Base-by-base conservation (phyloP, 2,113 vertebrate species). In the Carollia perspicillata region DNA sequence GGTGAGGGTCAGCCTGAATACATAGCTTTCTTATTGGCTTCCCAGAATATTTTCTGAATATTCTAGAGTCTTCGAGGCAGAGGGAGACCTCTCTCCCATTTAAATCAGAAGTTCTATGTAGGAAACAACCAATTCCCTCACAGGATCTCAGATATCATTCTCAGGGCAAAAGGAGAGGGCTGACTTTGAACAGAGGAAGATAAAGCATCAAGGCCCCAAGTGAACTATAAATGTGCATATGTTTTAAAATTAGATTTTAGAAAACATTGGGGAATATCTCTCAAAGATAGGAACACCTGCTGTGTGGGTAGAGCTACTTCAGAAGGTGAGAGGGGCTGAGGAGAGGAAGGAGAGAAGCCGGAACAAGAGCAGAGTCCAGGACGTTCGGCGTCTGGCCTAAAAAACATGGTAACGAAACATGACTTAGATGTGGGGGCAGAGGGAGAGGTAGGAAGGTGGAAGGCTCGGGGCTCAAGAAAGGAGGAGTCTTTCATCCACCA, bases 331-430 rank as follows among this genome's bases (percentile, higher is more conserved):
- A 51, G 37, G n/a, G 68, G 66, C 42, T 37, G 60, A 91, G 80
- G 84, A 89, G 84, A 96, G 84, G 91, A 75, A 84, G 97, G 93
- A 96, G 97, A 98, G 95, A 96, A 97, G 97, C 89, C 96, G 96
- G 86, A 97, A 95, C 86, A 86, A 97, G 98, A 97, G 97, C 58
- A 97, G 98, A 96, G 84, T 95, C 77, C 94, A 88, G 98, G 97
- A 89, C 80, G 71, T 68, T 97, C 97, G 91, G 97, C 93, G 0
- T 80, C 97, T 95, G 90, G 94, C 98, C 98, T 98, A 98, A 98
- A 97, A 98, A 96, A 98, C 33, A 78, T 4, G 22, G 74, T 6
- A 84, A 94, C 5, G 10, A 87, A 93, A 72, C 6, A 2, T 93
- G 95, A 95, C 1, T 87, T 26, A 74, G 74, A 49, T 3, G 35